Conservation (phyloP, 2,888 invertebrate species). For the Acrocyrtus sp. region DNA sequence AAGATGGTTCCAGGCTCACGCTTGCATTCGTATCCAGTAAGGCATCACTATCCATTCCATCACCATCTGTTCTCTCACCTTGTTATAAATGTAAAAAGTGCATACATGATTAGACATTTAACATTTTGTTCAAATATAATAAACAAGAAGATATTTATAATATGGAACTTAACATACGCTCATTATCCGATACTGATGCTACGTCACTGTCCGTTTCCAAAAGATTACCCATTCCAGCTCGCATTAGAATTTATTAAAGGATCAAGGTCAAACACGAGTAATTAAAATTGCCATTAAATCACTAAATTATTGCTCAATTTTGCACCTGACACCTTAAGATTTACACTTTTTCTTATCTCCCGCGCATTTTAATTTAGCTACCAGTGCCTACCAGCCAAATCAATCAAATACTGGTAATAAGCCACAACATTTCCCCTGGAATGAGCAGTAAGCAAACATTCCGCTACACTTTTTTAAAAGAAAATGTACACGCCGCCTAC, state of each 20-base stretch:
- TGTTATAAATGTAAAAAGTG: too few species aligned
- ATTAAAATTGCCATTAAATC: neutral
- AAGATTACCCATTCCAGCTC: constrained; percentile 60
- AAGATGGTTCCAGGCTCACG: too few species aligned
- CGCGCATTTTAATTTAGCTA: too few species aligned
- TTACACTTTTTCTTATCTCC: neutral
- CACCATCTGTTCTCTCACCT: constrained; percentile 59
- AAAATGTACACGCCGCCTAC: too few species aligned
- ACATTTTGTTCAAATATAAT: too few species aligned
- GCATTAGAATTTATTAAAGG: constrained; percentile 10
- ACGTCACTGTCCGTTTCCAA: constrained; percentile 63
- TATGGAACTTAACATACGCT: constrained; percentile 53
- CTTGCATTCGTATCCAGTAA: constrained; percentile 9
- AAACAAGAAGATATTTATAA: too few species aligned
- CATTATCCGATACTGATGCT: constrained; percentile 54
- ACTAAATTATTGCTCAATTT: neutral
- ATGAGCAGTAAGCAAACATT: too few species aligned
- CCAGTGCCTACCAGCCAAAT: too few species aligned
- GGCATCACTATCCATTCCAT: constrained; percentile 61
- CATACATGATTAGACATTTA: too few species aligned
- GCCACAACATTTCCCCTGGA: too few species aligned
- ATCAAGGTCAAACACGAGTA: neutral
- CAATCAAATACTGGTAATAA: too few species aligned
- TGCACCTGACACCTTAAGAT: neutral
- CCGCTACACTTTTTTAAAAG: too few species aligned